Evolutionary conservation across 2,797 vertebrate species (phyloP), one percentile per base, ranked within the genome.

Genomic region (Hybognathus amarus): DNA sequence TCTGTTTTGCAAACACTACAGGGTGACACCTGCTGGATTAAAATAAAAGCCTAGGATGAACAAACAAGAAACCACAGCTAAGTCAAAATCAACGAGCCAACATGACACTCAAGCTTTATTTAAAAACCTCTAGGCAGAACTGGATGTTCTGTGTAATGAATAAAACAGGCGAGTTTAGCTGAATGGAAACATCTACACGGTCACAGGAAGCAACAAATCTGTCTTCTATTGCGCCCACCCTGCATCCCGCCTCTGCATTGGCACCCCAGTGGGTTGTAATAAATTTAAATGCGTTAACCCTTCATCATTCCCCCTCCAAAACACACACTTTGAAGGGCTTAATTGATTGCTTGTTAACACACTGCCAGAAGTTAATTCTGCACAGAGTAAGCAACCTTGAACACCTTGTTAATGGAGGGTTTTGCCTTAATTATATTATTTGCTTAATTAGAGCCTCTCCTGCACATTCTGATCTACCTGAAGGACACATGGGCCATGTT

Each of bases 381-480:
- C 85, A 80, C 79, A 80, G 77, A 83, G 80, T 82, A 86, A 87
- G 85, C 83, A 87, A 87, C 77, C 82, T 83, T 87, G 87, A 87
- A 86, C 73, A 76, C 52, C 79, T 77, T 13, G 24, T 78, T 85
- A 80, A 67, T 80, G 79, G 54, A 70, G 47, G 79, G 85, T 75
- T 87, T 80, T 50, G 66, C 82, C 77, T 88, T 76, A 73, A 87
- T 88, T 83, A 82, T 73, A 77, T 86, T 82, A 83, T 87, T 77
- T n/a, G 10, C 61, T 70, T 80, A 87, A 87, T 87, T 87, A 80
- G 73, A 68, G 68, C 64, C 80, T 83, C 68, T 79, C 27, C 42
- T 18, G 79, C 83, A 85, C 70, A 45, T 68, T 79, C 30, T 33
- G 22, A 45, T n/a, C 77, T 83, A 56, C 85, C 81, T 61, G 38